Evolutionary conservation across 2,888 invertebrate species (phyloP), one percentile per base, ranked within the genome.

Genomic region (Agrochola litura): DNA sequence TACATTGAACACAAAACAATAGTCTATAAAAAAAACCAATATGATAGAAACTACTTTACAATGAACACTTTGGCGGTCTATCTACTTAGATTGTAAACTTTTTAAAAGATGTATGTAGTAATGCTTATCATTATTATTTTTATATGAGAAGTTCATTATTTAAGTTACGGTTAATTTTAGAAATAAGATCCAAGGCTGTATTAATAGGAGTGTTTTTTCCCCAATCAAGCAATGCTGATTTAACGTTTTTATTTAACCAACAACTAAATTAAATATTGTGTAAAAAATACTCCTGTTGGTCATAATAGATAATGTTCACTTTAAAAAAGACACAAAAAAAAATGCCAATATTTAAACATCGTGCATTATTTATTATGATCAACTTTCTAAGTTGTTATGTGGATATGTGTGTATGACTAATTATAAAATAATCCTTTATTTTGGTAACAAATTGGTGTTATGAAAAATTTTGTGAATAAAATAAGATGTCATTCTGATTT

Each of bases 401-500:
- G 94, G 91, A 94, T 92, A 92, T 93, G 94, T 94, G 95, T 95
- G 95, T 95, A 95, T 94, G 95, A 95, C 95, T 96, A 96, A 95
- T 95, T 93, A 94, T 94, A 94, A 93, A 95, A 94, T 94, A 94
- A 95, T 94, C 94, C 93, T 94, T 96, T 96, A 96, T 96, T 96
- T 96, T 96, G 96, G 95, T 96, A 96, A 95, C 94, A 95, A 95
- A 95, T 96, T 95, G 95, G 95, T 96, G 96, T 96, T 96, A 96
- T 95, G 94, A 95, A 94, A 90, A 94, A 94, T 92, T 93, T 95
- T 96, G 96, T 96, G 95, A 96, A 96, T 96, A 96, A 95, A 96
- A 95, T 95, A 95, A 95, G 95, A 95, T 96, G 95, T 96, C 95
- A 96, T 95, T 94, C 94, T 92, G 91, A 92, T 84, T 83, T 64